phyloP scores from a whole-genome alignment of 2,797 vertebrate species.

The Cyclura pinguis region DNA sequence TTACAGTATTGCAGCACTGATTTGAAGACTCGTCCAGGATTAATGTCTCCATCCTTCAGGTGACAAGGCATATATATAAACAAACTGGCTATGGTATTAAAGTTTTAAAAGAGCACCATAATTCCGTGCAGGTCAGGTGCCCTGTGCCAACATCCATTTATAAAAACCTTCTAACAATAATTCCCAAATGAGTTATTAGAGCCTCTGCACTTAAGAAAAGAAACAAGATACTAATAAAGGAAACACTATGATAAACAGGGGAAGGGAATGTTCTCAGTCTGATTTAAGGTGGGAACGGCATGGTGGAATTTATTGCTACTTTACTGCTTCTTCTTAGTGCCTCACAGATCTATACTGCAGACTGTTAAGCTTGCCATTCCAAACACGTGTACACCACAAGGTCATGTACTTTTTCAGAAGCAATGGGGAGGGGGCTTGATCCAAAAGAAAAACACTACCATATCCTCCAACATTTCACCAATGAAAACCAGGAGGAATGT shows the following conservation, averaged over 20 bases:
- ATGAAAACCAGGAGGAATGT: no score
- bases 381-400: background rate
- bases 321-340: background rate
- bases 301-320: background rate
- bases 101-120: background rate
- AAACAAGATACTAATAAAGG: background rate
- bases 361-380: background rate
- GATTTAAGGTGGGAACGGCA: background rate
- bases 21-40: background rate
- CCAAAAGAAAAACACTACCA: no score
- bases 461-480: no score
- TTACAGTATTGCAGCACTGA: background rate
- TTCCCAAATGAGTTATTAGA: background rate
- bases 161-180: background rate
- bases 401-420: no score
- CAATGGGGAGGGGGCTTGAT: no score
- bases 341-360: background rate
- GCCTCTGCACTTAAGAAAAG: background rate
- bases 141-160: background rate
- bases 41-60: background rate
- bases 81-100: background rate
- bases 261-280: background rate
- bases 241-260: background rate
- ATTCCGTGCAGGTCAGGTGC: constrained; percentile 14
- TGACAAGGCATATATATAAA: background rate